Percentiles rank a stretch among this genome's conserved stretches.
These are phyloP conservation scores for Caradrina kadenii DNA, from an alignment of 2,888 invertebrate genomes.

Conservation along the genomic window DNA sequence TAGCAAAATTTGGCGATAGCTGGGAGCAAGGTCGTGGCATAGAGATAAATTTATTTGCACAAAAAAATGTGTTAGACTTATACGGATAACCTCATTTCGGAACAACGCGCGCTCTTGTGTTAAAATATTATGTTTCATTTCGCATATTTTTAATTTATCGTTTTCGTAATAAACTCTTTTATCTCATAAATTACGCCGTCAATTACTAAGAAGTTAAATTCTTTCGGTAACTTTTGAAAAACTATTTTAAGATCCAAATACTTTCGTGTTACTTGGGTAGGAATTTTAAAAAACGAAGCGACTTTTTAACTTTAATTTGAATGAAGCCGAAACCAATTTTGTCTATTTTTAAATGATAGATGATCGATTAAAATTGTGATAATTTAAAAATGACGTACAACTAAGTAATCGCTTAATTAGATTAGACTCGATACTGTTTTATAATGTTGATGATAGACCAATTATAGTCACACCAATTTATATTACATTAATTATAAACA, in stretches of 20 bases:
- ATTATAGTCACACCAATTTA: conserved; percentile 25
- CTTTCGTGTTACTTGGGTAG: background rate
- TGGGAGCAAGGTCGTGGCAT: conserved; percentile 88
- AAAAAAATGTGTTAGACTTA: conserved; percentile 87
- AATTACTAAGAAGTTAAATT: conserved; percentile 33
- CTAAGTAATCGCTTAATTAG: conserved; percentile 57
- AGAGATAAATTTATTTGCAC: conserved; percentile 90
- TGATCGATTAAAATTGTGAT: conserved; percentile 41
- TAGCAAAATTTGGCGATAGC: conserved; percentile 88
- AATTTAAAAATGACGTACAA: conserved; percentile 45
- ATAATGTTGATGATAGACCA: conserved; percentile 34
- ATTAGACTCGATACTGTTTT: conserved; percentile 53
- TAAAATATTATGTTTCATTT: conserved; percentile 62
- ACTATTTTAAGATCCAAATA: conserved; percentile 32
- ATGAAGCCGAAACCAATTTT: conserved; percentile 12
- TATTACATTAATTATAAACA: conserved; percentile 1
- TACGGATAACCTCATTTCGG: conserved; percentile 89
- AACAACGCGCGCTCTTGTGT: conserved; percentile 82
- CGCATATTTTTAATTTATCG: conserved; percentile 58
- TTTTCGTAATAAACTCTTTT: conserved; percentile 40
- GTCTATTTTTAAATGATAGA: conserved; percentile 19
- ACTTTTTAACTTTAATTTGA: conserved; percentile 22
- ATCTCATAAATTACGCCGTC: conserved; percentile 29
- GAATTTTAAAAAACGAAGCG: conserved; percentile 10
- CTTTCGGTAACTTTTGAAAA: conserved; percentile 44